Percentiles rank a stretch among this genome's conserved stretches.
These are phyloP conservation scores for Lordiphosa mommai DNA, from an alignment of 1,140 invertebrate genomes.

Conservation along the genomic window DNA sequence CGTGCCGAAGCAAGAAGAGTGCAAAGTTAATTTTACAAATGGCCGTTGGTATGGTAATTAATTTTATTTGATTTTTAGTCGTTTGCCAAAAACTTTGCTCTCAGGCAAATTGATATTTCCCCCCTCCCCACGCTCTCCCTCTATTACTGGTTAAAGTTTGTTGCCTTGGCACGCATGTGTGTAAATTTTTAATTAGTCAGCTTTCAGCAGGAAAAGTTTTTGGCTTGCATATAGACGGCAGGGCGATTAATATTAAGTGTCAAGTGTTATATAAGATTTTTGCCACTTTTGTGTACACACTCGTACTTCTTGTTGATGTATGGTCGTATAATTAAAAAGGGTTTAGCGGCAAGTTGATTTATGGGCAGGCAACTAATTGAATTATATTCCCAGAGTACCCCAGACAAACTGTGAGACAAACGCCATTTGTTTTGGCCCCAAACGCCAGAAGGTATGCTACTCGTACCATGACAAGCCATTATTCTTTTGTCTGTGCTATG, in stretches of 20 bases:
- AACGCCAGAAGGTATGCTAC: conserved; percentile 33
- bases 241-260: conserved; percentile 56
- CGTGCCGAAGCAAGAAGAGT: conserved; percentile 39
- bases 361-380: conserved; percentile 62
- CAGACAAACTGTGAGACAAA: conserved; percentile 47
- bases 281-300: neutral
- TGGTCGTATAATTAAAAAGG: conserved; percentile 70
- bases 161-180: conserved; percentile 21
- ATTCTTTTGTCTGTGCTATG: conserved; percentile 15
- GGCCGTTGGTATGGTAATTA: conserved; percentile 63
- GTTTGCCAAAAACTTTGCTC: conserved; percentile 60
- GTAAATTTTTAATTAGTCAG: conserved; percentile 69
- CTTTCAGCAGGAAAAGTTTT: conserved; percentile 64
- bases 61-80: conserved; percentile 70
- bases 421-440: conserved; percentile 34
- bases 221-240: conserved; percentile 28
- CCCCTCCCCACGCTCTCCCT: neutral
- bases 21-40: conserved; percentile 71
- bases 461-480: conserved; percentile 26
- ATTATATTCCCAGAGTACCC: conserved; percentile 35
- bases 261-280: conserved; percentile 25
- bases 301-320: conserved; percentile 41
- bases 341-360: conserved; percentile 66
- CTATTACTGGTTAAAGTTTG: conserved; percentile 28
- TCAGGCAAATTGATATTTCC: conserved; percentile 66